These are phyloP conservation scores for Holcopasites calliopsidis DNA, from an alignment of 1,140 invertebrate genomes.

Conservation along the genomic window DNA sequence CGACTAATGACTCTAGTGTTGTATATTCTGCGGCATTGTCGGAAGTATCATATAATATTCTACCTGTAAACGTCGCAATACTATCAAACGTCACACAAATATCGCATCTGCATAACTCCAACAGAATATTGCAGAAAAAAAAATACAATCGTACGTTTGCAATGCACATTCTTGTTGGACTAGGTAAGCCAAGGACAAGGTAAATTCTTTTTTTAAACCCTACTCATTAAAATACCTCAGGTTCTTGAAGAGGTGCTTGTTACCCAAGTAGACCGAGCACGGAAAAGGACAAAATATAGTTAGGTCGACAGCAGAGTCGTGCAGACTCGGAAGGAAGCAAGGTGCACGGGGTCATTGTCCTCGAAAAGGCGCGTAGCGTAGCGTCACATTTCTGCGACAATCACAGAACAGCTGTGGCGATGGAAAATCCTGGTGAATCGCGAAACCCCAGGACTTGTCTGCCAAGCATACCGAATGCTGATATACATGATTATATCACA, in stretches of 20 bases:
- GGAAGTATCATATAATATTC: not conserved
- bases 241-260: too few species aligned
- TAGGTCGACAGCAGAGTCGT: too few species aligned
- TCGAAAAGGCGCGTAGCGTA: conserved; percentile 59
- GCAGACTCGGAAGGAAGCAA: conserved; percentile 42
- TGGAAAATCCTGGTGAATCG: not conserved
- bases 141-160: too few species aligned
- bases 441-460: not conserved
- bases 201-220: too few species aligned
- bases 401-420: not conserved
- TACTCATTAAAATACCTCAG: too few species aligned
- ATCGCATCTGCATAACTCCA: not conserved
- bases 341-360: conserved; percentile 55
- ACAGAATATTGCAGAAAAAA: too few species aligned
- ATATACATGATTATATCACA: not conserved
- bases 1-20: conserved; percentile 7
- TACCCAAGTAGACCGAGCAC: too few species aligned
- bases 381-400: conserved; percentile 30
- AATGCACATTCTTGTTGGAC: too few species aligned
- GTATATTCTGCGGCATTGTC: not conserved
- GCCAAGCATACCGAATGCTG: not conserved
- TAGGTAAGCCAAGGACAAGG: too few species aligned
- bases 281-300: too few species aligned
- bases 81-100: not conserved
- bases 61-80: not conserved